A percentile compares a stretch with the other conserved stretches of the same genome.
Conservation (phyloP, 23 tunicate genomes). For the Botrylloides violaceus region DNA sequence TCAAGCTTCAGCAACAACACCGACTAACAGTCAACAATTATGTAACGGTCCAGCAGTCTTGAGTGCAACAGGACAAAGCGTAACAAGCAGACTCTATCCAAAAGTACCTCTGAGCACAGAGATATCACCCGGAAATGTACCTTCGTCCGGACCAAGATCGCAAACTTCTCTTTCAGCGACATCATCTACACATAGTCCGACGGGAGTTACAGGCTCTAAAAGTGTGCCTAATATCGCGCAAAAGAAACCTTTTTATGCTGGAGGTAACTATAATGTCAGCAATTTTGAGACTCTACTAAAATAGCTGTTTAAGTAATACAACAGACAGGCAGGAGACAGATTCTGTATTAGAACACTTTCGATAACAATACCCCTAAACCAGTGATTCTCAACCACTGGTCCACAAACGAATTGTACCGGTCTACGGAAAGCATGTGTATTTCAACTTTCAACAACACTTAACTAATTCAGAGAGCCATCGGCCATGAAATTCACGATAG, state of each 20-base stretch:
- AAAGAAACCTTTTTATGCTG: constrained; percentile 80
- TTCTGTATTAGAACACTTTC: too few species aligned
- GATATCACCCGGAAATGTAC: constrained; percentile 27
- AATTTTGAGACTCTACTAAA: background rate
- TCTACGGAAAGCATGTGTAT: too few species aligned
- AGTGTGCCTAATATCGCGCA: constrained; percentile 51
- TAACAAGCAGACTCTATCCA: background rate
- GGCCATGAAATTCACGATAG: too few species aligned
- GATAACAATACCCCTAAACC: too few species aligned
- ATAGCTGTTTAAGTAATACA: background rate
- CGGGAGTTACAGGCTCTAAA: constrained; percentile 51
- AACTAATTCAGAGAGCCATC: too few species aligned
- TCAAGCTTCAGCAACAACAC: constrained; percentile 9
- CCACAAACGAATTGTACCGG: too few species aligned
- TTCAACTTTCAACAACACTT: too few species aligned
- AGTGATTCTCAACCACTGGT: too few species aligned
- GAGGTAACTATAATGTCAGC: constrained; percentile 36
- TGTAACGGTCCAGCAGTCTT: background rate
- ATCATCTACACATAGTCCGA: constrained; percentile 38
- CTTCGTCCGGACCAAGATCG: constrained; percentile 1
- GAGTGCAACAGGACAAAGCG: background rate
- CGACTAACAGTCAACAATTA: constrained; percentile 30
- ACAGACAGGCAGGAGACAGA: too few species aligned
- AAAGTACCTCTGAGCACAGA: constrained; percentile 25
- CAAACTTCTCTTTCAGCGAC: constrained; percentile 60